phyloP scores from a whole-genome alignment of 2,888 invertebrate species.

The Phyllotreta cruciferae region DNA sequence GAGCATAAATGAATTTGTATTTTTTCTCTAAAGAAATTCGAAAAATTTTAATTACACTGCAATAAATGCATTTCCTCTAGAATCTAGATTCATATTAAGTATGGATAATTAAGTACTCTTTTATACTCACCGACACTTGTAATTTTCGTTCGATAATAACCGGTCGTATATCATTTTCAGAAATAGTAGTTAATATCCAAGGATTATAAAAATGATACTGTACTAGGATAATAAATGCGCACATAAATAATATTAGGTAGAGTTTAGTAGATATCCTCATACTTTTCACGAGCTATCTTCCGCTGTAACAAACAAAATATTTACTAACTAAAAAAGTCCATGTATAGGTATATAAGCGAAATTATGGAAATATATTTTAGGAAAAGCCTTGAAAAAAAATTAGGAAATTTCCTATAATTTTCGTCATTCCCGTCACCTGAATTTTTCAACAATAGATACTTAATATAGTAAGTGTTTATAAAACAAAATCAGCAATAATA shows the following conservation, averaged over 20 bases:
- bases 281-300: slow-evolving; percentile 52
- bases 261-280: slow-evolving; percentile 69
- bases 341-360: not conserved
- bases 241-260: slow-evolving; percentile 70
- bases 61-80: too few species aligned
- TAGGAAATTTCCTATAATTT: not conserved
- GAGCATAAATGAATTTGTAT: not conserved
- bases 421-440: too few species aligned
- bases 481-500: too few species aligned
- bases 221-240: slow-evolving; percentile 69
- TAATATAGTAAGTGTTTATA: too few species aligned
- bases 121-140: slow-evolving; percentile 42
- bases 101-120: too few species aligned
- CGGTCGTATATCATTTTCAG: slow-evolving; percentile 40
- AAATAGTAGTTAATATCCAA: slow-evolving; percentile 56
- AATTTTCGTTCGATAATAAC: slow-evolving; percentile 40
- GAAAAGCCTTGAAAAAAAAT: not conserved
- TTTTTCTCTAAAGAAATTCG: not conserved
- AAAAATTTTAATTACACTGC: too few species aligned
- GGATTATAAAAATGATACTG: slow-evolving; percentile 70
- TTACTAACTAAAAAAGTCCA: not conserved
- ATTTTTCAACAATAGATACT: too few species aligned
- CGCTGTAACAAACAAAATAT: slow-evolving; percentile 48
- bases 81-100: too few species aligned
- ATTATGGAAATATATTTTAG: not conserved